phyloP scores from a whole-genome alignment of 1,140 invertebrate species.

The Drosophila orosa region DNA sequence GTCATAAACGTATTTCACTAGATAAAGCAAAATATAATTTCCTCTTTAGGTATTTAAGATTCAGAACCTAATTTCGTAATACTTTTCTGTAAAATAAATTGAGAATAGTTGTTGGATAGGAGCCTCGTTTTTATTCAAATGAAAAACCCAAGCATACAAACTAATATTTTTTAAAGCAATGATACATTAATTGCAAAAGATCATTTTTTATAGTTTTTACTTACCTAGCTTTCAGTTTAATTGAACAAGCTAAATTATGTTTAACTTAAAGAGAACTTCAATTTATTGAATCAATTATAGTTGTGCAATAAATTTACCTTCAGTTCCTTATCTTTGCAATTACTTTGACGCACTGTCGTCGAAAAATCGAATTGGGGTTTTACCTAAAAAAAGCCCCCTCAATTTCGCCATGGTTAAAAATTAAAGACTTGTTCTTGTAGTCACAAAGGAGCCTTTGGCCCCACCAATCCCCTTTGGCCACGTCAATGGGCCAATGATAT shows the following conservation, averaged over 20 bases:
- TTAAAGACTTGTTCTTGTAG: neutral
- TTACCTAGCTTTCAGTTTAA: too few relatives aligned
- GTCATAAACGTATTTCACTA: too few relatives aligned
- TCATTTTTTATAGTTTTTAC: too few relatives aligned
- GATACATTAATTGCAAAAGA: too few relatives aligned
- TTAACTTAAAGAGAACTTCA: neutral
- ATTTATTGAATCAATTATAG: neutral
- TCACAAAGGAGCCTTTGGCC: neutral
- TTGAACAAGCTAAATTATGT: neutral
- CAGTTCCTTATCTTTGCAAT: neutral
- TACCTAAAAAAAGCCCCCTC: neutral
- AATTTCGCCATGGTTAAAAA: neutral
- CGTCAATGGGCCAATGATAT: constrained; percentile 62
- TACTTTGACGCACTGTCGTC: neutral
- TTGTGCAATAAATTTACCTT: constrained; percentile 5
- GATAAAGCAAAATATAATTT: too few relatives aligned
- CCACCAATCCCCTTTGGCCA: constrained; percentile 21
- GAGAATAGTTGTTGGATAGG: too few relatives aligned
- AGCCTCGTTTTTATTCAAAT: too few relatives aligned
- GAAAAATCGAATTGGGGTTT: neutral
- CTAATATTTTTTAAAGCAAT: too few relatives aligned
- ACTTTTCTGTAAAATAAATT: too few relatives aligned
- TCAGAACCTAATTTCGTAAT: too few relatives aligned
- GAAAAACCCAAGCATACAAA: too few relatives aligned
- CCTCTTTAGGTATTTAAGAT: too few relatives aligned